Evolutionary conservation across 2,888 invertebrate genomes (phyloP), one percentile per base, ranked within the genome.

Genomic region (Brachyptera risi): DNA sequence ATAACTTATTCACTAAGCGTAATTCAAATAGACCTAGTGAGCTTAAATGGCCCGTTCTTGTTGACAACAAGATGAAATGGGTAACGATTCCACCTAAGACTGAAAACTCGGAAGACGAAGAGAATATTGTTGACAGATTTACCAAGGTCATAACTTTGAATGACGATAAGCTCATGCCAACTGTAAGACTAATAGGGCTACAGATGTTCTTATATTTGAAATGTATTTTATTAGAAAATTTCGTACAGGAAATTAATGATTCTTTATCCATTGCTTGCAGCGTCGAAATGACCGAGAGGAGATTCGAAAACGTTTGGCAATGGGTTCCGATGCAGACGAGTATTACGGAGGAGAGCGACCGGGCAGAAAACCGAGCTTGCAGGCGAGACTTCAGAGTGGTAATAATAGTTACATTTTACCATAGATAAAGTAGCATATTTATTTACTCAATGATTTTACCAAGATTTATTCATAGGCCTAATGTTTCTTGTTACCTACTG

Each of bases 281-380:
- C 87, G 92, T 76, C 86, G 90, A 71, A 93, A 91, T 83, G 94
- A 95, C 73, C 82, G 95, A 59, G 95, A 96, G 76, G 94, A 95
- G 77, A 95, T 96, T 68, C 84, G 94, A 9, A 83, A 88, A 69
- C 82, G 93, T 63, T 78, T 96, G 73, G 95, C 95, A 0, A 90
- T 90, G 88, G 92, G 90, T 15, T 82, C 85, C 57, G 90, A 91
- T 69, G 80, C 81, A 57, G 92, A 92, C 69, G 88, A 88, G 69
- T 85, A 86, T 71, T 81, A 82, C 68, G 73, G 72, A 54, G 75
- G 73, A 62, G 87, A 88, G 67, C 80, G 88, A 68, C 85, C 86
- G 38, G 87, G 88, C 65, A 84, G 88, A 68, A 94, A 93, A 75
- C 91, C 93, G 17, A 92, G 90, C 74, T 82, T 93, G 69, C 92